Base-by-base conservation (phyloP, 2,113 vertebrate genomes). In the Morone saxatilis region DNA sequence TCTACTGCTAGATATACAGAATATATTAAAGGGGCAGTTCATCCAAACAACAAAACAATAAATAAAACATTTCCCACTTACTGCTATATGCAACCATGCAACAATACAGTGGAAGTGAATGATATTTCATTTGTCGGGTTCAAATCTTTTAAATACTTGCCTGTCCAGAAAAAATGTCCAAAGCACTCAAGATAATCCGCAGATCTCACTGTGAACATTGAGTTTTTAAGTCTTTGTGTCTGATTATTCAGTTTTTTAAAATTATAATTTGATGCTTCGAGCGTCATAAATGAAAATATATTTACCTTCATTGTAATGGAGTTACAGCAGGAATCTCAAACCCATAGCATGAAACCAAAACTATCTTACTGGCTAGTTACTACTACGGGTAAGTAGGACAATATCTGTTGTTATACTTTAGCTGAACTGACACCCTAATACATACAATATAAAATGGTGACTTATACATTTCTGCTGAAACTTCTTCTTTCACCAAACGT, bases 401-500 rank as follows among this genome's bases (percentile, higher is more conserved):
- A 40, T 4, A 11, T 1, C 0, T 68, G 20, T 36, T 76, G 6
- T 56, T 40, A 36, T 9, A 12, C 14, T 62, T 47, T 8, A 51
- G 53, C 16, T 68, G 11, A 71, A 62, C 54, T 47, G 36, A 50
- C 41, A 68, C 38, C 16, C 2, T 56, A 25, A 68, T 47, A 66
- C 43, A 71, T 1, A 51, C 12, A 56, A 36, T 38, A 69, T 22
- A 22, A 54, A 59, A 22, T 7, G 14, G 51, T 0, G 0, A 60
- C 31, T 10, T 11, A 14, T 62, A 47, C 9, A 66, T 38, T 83
- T 75, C 45, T 60, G 61, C 63, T 54, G 6, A 56, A 40, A 53
- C 11, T 0, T 43, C 5, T 50, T 43, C 13, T 20, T 6, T 72
- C 31, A 38, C 25, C n/a, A 48, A n/a, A 70, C 36, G 31, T 38